Evolutionary conservation across 2,113 vertebrate genomes (phyloP).

Genomic region (Drymodes brunneopygia): DNA sequence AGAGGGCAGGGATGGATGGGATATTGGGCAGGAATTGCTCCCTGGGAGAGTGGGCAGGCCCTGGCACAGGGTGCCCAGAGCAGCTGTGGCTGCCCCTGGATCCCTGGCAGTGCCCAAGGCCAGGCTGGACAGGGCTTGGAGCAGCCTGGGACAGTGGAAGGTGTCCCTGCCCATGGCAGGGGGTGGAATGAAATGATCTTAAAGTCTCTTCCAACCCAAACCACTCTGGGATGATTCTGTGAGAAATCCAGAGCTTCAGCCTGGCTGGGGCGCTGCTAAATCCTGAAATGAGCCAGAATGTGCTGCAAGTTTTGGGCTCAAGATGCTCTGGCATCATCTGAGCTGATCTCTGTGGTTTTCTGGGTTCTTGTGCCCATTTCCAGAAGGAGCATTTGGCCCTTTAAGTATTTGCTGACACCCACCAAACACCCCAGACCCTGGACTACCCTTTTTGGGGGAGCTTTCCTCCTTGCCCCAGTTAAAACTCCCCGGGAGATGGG

Average conservation of each 20-base stretch:
- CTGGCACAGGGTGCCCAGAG: background rate
- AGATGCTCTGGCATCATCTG: background rate
- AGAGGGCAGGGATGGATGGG: rapidly evolving
- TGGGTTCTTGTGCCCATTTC: background rate
- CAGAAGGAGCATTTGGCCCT: background rate
- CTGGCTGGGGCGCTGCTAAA: background rate
- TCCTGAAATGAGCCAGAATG: background rate
- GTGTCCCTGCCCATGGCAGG: background rate
- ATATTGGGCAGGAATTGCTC: rapidly evolving
- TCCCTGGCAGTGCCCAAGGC: background rate
- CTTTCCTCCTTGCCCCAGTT: background rate
- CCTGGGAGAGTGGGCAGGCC: rapidly evolving
- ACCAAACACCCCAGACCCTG: background rate
- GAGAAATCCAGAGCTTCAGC: background rate
- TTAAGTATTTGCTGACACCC: background rate
- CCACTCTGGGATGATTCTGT: background rate
- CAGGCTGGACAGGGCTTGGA: rapidly evolving
- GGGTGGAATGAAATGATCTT: rapidly evolving
- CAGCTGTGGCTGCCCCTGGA: background rate
- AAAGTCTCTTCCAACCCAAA: background rate
- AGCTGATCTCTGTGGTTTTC: background rate
- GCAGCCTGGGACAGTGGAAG: rapidly evolving
- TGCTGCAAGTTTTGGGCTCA: background rate
- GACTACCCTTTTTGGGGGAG: rapidly evolving
- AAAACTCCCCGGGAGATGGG: background rate